Conservation (phyloP, 2,888 invertebrate species). For the Nephrocerus scutellatus region DNA sequence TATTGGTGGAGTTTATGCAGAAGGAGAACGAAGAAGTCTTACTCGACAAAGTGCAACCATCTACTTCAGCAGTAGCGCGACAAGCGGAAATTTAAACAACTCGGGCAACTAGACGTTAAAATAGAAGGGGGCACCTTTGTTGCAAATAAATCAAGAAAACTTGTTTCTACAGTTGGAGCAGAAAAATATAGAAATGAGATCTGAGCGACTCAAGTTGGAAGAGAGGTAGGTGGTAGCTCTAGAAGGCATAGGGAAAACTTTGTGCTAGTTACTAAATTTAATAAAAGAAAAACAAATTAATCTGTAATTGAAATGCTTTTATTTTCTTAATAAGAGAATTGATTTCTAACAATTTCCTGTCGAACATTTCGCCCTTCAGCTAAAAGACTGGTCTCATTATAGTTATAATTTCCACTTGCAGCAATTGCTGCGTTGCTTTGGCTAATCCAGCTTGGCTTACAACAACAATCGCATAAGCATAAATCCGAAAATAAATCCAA, state of each 20-base stretch:
- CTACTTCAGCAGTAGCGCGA: background rate
- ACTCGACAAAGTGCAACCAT: background rate
- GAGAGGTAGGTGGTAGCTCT: too few species aligned
- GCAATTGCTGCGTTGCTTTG: too few species aligned
- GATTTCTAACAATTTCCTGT: background rate
- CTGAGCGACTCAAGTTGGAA: too few species aligned
- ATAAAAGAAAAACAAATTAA: too few species aligned
- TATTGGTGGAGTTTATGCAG: background rate
- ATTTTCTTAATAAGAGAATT: slow-evolving; percentile 1
- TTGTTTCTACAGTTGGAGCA: background rate
- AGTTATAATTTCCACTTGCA: slow-evolving; percentile 2
- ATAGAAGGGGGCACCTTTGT: slow-evolving; percentile 1
- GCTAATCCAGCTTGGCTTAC: too few species aligned
- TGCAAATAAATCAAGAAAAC: slow-evolving; percentile 1
- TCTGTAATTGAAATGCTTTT: background rate
- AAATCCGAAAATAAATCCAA: too few species aligned
- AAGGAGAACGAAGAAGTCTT: background rate
- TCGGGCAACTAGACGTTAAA: background rate
- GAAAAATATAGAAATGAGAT: too few species aligned
- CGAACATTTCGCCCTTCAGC: slow-evolving; percentile 1
- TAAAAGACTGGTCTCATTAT: background rate
- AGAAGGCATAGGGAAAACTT: too few species aligned
- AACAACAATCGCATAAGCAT: too few species aligned
- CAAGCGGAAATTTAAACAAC: background rate
- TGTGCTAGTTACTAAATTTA: too few species aligned